phyloP scores from a whole-genome alignment of 2,797 vertebrate species.

The Cossypha polioptera region DNA sequence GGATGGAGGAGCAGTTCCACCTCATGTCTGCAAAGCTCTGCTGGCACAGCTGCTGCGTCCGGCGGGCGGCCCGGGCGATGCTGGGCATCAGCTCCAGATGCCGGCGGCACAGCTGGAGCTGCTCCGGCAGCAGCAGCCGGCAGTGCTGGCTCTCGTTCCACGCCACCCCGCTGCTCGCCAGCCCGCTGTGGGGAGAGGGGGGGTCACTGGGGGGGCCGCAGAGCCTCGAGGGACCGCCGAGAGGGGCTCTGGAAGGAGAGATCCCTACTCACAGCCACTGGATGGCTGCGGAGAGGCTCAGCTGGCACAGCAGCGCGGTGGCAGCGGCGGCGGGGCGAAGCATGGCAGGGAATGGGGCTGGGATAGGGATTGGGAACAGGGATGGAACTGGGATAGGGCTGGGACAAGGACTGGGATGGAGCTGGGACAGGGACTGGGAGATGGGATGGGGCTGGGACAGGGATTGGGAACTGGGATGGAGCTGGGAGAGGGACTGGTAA shows the following conservation, averaged over 20 bases:
- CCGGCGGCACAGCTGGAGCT: conserved; percentile 75
- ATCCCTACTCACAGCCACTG: conserved; percentile 64
- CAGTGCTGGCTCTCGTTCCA: conserved; percentile 81
- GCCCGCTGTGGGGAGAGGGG: conserved; percentile 56
- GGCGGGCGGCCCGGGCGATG: conserved; percentile 69
- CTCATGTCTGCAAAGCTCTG: conserved; percentile 73
- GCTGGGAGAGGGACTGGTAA: not conserved
- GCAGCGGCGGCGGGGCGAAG: not conserved
- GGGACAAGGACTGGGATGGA: not conserved
- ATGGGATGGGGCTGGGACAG: no score
- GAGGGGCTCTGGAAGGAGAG: not conserved
- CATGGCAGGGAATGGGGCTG: not conserved
- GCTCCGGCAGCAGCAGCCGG: conserved; percentile 69
- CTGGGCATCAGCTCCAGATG: conserved; percentile 80
- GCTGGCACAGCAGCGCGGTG: not conserved
- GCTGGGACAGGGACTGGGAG: not conserved
- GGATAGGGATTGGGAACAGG: not conserved
- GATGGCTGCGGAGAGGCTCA: conserved; percentile 30
- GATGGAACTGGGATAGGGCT: not conserved
- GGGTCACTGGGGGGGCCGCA: not conserved
- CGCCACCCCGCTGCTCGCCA: conserved; percentile 62
- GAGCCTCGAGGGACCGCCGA: not conserved
- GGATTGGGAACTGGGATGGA: no score
- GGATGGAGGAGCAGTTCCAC: conserved; percentile 81
- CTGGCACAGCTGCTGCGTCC: conserved; percentile 70